Conservation (phyloP, 2,797 vertebrate species). For the Lepilemur septentrionalis region DNA sequence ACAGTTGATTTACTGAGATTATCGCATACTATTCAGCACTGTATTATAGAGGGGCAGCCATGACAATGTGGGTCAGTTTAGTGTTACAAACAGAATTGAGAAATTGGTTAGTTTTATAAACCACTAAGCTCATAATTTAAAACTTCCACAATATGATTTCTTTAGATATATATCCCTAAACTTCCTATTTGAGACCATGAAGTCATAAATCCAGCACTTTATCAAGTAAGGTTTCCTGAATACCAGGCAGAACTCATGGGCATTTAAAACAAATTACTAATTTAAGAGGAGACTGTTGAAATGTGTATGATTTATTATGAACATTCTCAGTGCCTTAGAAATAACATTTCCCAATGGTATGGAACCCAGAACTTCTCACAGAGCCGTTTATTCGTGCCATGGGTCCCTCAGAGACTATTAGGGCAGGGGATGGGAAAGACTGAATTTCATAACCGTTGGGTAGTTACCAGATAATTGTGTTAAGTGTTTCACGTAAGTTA, state of each 20-base stretch:
- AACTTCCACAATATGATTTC: slow-evolving; percentile 48
- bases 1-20: background rate
- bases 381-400: background rate
- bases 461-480: background rate
- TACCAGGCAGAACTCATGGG: slow-evolving; percentile 51
- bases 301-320: slow-evolving; percentile 49
- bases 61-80: background rate
- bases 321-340: slow-evolving; percentile 39
- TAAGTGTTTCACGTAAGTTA: background rate
- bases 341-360: slow-evolving; percentile 15
- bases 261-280: slow-evolving; percentile 65
- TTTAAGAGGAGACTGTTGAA: slow-evolving; percentile 47
- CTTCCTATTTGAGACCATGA: background rate
- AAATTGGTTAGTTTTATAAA: slow-evolving; percentile 33
- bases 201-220: slow-evolving; percentile 60
- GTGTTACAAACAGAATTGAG: background rate
- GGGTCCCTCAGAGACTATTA: background rate
- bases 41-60: background rate
- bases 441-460: background rate
- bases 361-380: background rate
- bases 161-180: background rate
- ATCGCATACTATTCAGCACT: background rate
- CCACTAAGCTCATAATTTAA: slow-evolving; percentile 55
- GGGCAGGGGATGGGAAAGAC: background rate
- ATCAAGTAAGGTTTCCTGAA: slow-evolving; percentile 68